Conservation (phyloP, 92 coral and sea anemone species). For the Actinostola sp. region DNA sequence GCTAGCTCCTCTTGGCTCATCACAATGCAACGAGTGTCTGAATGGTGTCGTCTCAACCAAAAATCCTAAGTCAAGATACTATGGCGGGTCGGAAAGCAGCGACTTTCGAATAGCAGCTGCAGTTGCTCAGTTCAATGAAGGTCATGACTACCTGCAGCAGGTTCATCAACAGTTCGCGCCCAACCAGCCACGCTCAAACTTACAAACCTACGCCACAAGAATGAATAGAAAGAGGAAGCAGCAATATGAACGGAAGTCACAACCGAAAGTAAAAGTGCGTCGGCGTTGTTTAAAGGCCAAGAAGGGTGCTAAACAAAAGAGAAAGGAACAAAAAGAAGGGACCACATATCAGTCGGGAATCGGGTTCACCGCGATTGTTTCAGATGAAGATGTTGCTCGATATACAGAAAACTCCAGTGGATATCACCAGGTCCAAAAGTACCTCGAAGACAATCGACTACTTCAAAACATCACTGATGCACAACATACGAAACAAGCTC, state of each 20-base stretch:
- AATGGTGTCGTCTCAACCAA: background rate
- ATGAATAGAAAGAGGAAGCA: background rate
- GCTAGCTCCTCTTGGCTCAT: slow-evolving; percentile 12
- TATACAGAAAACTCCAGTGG: background rate
- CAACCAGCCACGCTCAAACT: background rate
- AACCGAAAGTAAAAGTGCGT: background rate
- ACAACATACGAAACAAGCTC: no score
- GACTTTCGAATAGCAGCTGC: slow-evolving; percentile 5
- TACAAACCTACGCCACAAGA: background rate
- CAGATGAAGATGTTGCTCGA: background rate
- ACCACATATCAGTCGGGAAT: background rate
- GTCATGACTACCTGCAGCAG: background rate
- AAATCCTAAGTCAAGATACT: slow-evolving; percentile 7
- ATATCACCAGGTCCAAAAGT: no score
- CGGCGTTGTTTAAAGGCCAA: background rate
- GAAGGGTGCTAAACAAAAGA: no score
- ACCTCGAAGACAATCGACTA: background rate
- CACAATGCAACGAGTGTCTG: slow-evolving; percentile 11
- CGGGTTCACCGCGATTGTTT: background rate
- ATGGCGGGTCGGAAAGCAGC: no score
- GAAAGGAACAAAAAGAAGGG: background rate
- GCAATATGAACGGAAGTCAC: background rate
- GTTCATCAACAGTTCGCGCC: background rate
- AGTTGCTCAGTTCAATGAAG: slow-evolving; percentile 10
- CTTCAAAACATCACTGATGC: no score